Base-by-base conservation (phyloP, 2,797 vertebrate genomes). In the Pteropus rufus region DNA sequence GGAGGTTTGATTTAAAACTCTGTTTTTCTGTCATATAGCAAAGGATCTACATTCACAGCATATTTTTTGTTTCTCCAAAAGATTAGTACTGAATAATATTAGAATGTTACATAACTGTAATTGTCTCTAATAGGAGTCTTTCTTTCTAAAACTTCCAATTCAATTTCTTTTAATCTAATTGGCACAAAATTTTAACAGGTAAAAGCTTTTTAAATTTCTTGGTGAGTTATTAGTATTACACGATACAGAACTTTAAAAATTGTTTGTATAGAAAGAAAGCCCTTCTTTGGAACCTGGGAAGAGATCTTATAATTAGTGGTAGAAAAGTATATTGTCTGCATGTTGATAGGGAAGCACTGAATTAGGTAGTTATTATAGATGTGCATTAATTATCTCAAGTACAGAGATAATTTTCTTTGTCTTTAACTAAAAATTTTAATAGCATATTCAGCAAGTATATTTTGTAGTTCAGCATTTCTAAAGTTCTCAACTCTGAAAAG, bases 91-190 rank as follows among this genome's bases (percentile, higher is more conserved):
- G 39, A 89, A 34, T 76, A 79, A 89, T 65, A 84, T 46, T 89
- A 90, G 75, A 65, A 58, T 84, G 26, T 62, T 91, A 31, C 36
- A 3, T 75, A 83, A 81, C 76, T 87, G 3, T 60, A 75, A 64
- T 83, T 92, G 54, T 87, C 18, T 60, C 56, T 87, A 67, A 64
- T 58, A 79, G 29, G 15, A 84, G 69, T 86, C 89, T 94, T 62
- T 83, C 52, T 90, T 97, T 73, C 93, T 82, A 56, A 88, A 84
- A 54, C n/a, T 81, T 11, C 54, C 41, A 54, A 54, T 91, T 95
- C 81, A 70, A 90, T 94, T 49, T 89, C 19, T 89, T 87, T 62
- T 34, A n/a, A 81, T 85, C 46, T 73, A 91, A 69, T 67, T 46
- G 44, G 70, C 7, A 64, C n/a, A 56, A 88, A 46, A 85, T 69